Percentiles rank a stretch among this genome's conserved stretches.
Conservation (phyloP, 2,113 vertebrate genomes). For the Mustela lutreola region DNA sequence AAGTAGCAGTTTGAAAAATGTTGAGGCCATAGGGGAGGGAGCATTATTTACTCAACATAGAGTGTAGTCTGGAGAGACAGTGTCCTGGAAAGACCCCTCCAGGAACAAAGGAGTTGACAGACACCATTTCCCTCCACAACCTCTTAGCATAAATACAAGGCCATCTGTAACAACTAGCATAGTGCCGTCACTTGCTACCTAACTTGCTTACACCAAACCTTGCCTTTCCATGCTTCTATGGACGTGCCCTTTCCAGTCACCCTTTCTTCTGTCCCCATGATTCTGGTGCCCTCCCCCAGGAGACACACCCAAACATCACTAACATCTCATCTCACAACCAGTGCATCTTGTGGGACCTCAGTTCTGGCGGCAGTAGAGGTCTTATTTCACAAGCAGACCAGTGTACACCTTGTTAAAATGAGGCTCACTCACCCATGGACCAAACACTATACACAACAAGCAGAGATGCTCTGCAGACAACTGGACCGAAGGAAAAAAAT, state of each 20-base stretch:
- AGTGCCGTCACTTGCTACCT: background rate
- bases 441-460: background rate
- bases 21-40: background rate
- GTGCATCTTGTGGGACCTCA: background rate
- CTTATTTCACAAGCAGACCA: background rate
- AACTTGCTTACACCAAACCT: background rate
- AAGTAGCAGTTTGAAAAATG: background rate
- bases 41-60: background rate
- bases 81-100: background rate
- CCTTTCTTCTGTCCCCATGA: background rate
- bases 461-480: background rate
- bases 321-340: background rate
- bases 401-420: background rate
- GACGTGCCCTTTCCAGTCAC: background rate
- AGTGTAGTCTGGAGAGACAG: background rate
- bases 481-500: background rate
- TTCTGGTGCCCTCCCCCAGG: background rate
- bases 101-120: background rate
- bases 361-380: background rate
- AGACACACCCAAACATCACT: background rate
- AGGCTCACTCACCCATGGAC: background rate
- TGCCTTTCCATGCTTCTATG: background rate
- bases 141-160: background rate
- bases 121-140: background rate
- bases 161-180: background rate